Conservation (phyloP, 2,113 vertebrate genomes). For the Carlito syrichta region DNA sequence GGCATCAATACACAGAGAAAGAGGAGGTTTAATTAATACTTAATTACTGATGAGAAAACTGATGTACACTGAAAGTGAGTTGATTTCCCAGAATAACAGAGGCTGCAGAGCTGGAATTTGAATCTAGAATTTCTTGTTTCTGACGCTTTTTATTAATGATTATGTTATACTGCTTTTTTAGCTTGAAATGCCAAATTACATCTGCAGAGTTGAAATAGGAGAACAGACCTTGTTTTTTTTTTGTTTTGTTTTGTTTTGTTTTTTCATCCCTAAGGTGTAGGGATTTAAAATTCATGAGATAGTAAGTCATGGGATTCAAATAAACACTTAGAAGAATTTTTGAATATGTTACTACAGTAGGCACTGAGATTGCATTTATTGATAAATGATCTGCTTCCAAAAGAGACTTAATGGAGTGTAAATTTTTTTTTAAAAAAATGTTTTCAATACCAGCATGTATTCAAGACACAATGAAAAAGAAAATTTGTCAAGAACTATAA, state of each 20-base stretch:
- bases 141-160: background rate
- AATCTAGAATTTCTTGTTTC: background rate
- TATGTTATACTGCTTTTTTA: background rate
- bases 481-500: background rate
- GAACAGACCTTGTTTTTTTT: background rate
- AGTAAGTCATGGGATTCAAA: background rate
- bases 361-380: background rate
- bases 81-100: background rate
- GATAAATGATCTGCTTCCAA: constrained; percentile 2
- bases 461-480: background rate
- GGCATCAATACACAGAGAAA: background rate
- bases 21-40: background rate
- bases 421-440: background rate
- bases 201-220: background rate
- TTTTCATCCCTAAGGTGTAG: background rate
- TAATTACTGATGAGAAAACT: background rate
- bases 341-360: background rate
- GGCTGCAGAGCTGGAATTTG: background rate
- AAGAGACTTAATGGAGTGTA: background rate
- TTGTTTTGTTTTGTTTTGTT: no score
- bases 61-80: background rate
- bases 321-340: background rate
- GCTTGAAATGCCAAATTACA: background rate
- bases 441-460: background rate
- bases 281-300: background rate